Conservation (phyloP, 2,888 invertebrate genomes). For the Xanthorhoe spadicearia region DNA sequence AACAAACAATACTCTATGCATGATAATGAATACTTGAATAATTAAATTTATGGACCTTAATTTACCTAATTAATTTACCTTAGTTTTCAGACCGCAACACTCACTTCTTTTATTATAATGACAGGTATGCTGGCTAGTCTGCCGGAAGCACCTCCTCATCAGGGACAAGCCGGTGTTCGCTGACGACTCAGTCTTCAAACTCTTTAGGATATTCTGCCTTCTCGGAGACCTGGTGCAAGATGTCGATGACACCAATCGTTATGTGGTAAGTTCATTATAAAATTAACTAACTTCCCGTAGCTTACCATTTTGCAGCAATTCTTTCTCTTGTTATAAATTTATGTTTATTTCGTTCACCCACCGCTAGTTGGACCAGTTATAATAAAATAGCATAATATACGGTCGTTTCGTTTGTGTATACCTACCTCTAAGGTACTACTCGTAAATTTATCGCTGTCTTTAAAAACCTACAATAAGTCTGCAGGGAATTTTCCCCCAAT, state of each 20-base stretch:
- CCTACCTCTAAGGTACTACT: not conserved
- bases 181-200: constrained; percentile 88
- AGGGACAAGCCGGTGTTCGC: constrained; percentile 86
- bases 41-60: constrained; percentile 11
- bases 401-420: not conserved
- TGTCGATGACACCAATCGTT: constrained; percentile 75
- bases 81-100: no score
- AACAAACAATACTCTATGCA: constrained; percentile 25
- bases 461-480: not conserved
- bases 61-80: no score
- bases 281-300: no score
- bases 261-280: no score
- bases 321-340: no score
- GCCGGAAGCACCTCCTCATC: constrained; percentile 86
- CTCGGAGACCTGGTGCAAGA: constrained; percentile 89
- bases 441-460: not conserved
- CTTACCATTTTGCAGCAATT: no score
- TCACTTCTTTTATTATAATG: no score
- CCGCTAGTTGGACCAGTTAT: no score
- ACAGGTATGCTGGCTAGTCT: constrained; percentile 91
- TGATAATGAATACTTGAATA: constrained; percentile 20
- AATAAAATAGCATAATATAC: no score
- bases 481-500: constrained; percentile 13
- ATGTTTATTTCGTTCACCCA: no score
- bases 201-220: constrained; percentile 92